Evolutionary conservation across 2,113 vertebrate species (phyloP).

Genomic region (Leucoraja erinaceus): DNA sequence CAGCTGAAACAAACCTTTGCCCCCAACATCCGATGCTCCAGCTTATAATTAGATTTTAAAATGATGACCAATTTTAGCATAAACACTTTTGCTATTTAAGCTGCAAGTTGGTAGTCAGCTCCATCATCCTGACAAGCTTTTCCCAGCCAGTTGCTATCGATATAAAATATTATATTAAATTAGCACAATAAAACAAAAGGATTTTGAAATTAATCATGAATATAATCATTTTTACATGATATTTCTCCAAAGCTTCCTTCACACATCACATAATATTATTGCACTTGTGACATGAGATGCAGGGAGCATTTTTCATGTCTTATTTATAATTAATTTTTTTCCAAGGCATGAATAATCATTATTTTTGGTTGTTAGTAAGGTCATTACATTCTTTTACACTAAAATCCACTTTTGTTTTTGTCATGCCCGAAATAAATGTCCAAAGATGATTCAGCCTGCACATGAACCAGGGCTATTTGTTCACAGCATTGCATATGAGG

Average conservation of each 20-base stretch:
- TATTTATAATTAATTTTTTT: constrained; percentile 9
- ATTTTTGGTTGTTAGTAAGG: neutral
- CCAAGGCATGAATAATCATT: neutral
- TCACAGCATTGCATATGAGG: neutral
- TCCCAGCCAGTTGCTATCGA: neutral
- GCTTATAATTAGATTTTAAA: neutral
- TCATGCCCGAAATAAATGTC: neutral
- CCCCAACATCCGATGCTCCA: neutral
- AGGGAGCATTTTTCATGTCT: neutral
- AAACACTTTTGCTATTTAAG: neutral
- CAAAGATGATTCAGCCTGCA: neutral
- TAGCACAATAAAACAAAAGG: neutral
- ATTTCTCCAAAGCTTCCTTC: constrained; percentile 1
- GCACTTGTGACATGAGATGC: neutral
- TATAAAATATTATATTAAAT: neutral
- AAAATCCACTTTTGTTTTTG: no score
- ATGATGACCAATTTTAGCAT: neutral
- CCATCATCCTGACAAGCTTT: neutral
- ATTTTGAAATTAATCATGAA: constrained; percentile 8
- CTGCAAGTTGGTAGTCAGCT: neutral
- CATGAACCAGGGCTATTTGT: neutral
- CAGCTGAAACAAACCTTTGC: neutral
- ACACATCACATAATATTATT: neutral
- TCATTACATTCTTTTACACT: neutral
- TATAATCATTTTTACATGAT: neutral